Base-by-base conservation (phyloP, 2,113 vertebrate species). In the Cacatua alba region DNA sequence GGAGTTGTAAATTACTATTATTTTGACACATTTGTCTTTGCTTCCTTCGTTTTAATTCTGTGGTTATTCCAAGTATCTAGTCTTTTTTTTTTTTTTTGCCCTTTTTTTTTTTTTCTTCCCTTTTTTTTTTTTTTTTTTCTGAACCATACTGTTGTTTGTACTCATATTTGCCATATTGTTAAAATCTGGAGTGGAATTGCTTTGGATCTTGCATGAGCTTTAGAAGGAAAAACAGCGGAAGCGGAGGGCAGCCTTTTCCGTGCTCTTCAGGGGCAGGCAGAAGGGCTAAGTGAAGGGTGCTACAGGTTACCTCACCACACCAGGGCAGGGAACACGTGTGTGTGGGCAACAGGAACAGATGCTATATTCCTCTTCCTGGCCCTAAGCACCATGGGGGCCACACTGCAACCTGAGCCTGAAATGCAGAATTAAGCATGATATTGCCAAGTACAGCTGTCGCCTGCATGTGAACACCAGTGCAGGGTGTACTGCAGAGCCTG, bases 301-400 rank as follows among this genome's bases (percentile, higher is more conserved):
- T 60, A 5, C 1, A 1, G 29, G 13, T 5, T n/a, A 39, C 7
- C 26, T 7, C 18, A 17, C 23, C 0, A 2, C 14, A 16, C 21
- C 17, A 24, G 70, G 46, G 16, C 33, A 46, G 12, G 41, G 46
- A 41, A 3, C 11, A 62, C 1, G 0, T 13, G 0, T 10, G 28
- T 2, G 20, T 4, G 16, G 21, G 24, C 10, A 49, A 51, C 37
- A 48, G 44, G 17, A 24, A 7, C 6, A 75, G 24, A 37, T 31
- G n/a, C 35, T 77, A 18, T 5, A 5, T 55, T 72, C 39, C 51
- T 46, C 29, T 18, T 20, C 41, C 33, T 59, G 59, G 17, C 26
- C 41, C n/a, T 53, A 10, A n/a, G 39, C 15, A 11, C 9, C 12
- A 18, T 3, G 14, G 15, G 23, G 6, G 6, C 23, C 68, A 23